A percentile compares a stretch with the other conserved stretches of the same genome.
phyloP scores from a whole-genome alignment of 2,113 vertebrate genomes.

The Garra rufa region DNA sequence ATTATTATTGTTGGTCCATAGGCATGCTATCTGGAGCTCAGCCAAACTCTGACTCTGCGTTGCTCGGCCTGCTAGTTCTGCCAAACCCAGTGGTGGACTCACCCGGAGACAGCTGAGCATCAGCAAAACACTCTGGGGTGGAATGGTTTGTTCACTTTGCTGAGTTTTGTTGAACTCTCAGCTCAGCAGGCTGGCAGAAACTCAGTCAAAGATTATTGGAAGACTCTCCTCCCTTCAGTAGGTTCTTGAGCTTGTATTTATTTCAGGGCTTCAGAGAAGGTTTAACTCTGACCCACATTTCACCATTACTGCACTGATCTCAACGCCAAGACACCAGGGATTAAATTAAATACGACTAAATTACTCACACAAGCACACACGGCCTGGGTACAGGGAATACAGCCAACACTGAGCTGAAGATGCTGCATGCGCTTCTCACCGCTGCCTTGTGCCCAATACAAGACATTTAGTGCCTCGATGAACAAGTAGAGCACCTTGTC shows the following conservation, averaged over 20 bases:
- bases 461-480: constrained; percentile 37
- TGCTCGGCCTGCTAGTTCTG: background rate
- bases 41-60: background rate
- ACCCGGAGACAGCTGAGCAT: background rate
- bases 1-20: background rate
- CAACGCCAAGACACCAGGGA: constrained; percentile 37
- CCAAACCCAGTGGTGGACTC: background rate
- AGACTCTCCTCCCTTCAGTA: background rate
- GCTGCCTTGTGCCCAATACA: constrained; percentile 21
- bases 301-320: constrained; percentile 35
- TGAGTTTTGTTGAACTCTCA: constrained; percentile 30
- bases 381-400: constrained; percentile 37
- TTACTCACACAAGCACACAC: constrained; percentile 29
- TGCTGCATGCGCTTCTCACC: background rate
- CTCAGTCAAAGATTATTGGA: background rate
- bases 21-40: background rate
- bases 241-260: background rate
- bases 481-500: constrained; percentile 50
- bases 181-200: constrained; percentile 1
- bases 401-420: constrained; percentile 17
- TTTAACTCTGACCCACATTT: constrained; percentile 44
- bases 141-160: constrained; percentile 13
- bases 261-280: constrained; percentile 23
- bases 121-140: background rate
- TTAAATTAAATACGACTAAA: constrained; percentile 31